Percentiles rank a stretch among this genome's conserved stretches.
Conservation (phyloP, 2,888 invertebrate genomes). For the Odiellus spinosus region DNA sequence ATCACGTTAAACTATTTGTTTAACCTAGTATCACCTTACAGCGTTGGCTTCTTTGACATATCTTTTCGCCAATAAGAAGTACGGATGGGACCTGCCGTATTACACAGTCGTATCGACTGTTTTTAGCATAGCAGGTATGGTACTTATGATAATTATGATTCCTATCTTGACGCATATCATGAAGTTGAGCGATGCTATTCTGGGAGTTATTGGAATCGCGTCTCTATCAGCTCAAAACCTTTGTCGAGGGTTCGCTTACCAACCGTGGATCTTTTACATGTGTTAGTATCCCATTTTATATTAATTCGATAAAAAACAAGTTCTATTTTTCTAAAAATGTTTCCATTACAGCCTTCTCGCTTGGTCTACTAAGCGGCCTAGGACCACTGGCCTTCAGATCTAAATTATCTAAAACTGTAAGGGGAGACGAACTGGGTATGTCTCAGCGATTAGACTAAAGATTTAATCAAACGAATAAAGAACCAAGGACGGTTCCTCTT, state of each 20-base stretch:
- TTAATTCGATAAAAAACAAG: too few species aligned
- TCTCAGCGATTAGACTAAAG: neutral
- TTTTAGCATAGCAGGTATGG: neutral
- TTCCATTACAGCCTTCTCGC: neutral
- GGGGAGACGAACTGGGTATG: constrained; percentile 12
- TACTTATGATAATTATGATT: neutral
- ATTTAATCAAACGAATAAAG: too few species aligned
- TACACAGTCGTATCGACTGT: constrained; percentile 5
- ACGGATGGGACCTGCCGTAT: constrained; percentile 7
- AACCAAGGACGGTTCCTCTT: too few species aligned
- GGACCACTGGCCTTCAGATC: constrained; percentile 8
- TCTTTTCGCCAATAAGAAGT: constrained; percentile 8
- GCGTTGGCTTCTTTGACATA: constrained; percentile 6
- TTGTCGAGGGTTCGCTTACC: too few species aligned
- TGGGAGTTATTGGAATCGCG: constrained; percentile 11
- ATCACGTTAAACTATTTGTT: too few species aligned
- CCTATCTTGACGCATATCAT: constrained; percentile 4
- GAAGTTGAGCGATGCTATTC: constrained; percentile 2
- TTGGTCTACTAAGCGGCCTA: constrained; percentile 6
- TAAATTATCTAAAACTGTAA: constrained; percentile 12
- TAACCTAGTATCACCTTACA: too few species aligned
- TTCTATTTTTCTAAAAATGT: too few species aligned
- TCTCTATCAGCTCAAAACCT: too few species aligned
- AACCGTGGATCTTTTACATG: too few species aligned
- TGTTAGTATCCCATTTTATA: too few species aligned